Evolutionary conservation across 2,113 vertebrate species (phyloP).

Genomic region (Dromas ardeola): DNA sequence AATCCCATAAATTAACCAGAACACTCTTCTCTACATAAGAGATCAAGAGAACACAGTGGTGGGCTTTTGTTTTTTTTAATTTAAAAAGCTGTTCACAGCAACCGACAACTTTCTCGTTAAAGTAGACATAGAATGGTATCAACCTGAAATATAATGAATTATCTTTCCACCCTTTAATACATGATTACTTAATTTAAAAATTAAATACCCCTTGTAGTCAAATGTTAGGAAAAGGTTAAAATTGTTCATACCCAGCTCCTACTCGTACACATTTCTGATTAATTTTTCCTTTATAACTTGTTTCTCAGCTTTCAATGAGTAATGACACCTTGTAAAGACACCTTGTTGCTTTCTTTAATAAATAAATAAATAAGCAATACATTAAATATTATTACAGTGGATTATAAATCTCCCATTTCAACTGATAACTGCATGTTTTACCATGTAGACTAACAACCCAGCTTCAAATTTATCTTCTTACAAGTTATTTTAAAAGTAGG

Average conservation of each 20-base stretch:
- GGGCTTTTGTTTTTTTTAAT: not conserved
- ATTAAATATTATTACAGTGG: not conserved
- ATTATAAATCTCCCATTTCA: not conserved
- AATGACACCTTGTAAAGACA: not conserved
- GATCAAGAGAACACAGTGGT: not conserved
- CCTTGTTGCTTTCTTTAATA: not conserved
- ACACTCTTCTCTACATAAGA: not conserved
- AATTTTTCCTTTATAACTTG: not conserved
- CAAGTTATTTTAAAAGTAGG: not conserved
- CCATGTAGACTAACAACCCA: not conserved
- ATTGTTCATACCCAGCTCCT: not conserved
- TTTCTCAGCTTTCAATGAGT: not conserved
- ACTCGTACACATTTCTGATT: not conserved
- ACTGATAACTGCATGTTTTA: not conserved
- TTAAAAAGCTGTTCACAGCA: not conserved
- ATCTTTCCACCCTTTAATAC: constrained; percentile 22
- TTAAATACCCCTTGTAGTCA: constrained; percentile 9
- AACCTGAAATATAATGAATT: constrained; percentile 9
- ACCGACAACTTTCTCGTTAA: constrained; percentile 21
- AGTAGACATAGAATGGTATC: not conserved
- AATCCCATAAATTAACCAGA: not conserved
- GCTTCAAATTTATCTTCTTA: not conserved
- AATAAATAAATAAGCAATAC: not conserved
- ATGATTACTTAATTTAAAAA: constrained; percentile 23
- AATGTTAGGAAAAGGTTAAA: not conserved